Evolutionary conservation across 2,113 vertebrate species (phyloP).

Genomic region (Gavialis gangeticus): DNA sequence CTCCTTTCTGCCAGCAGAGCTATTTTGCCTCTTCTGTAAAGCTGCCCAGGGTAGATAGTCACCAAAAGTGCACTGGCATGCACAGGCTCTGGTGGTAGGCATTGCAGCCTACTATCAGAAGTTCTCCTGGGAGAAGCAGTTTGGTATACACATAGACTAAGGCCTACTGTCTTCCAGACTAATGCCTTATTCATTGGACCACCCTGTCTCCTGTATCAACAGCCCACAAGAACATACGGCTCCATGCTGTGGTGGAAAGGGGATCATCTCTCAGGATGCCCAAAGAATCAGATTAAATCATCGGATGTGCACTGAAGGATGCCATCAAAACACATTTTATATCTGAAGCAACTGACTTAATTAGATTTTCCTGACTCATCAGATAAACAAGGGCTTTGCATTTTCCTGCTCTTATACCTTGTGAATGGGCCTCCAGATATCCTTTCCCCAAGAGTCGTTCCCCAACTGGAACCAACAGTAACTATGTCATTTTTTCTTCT

Average conservation of each 20-base stretch:
- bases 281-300: background rate
- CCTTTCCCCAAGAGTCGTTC: constrained; percentile 40
- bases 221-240: background rate
- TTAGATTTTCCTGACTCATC: constrained; percentile 59
- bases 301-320: constrained; percentile 14
- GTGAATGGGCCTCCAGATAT: constrained; percentile 34
- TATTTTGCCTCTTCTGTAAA: no score
- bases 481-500: background rate
- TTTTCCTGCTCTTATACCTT: constrained; percentile 23
- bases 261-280: background rate
- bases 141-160: background rate
- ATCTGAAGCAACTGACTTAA: constrained; percentile 38
- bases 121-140: no score
- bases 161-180: background rate
- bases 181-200: accelerated
- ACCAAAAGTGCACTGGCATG: no score
- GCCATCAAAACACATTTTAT: constrained; percentile 25
- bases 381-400: background rate
- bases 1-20: no score
- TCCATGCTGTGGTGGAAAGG: accelerated
- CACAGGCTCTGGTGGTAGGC: no score
- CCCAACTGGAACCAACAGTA: constrained; percentile 21
- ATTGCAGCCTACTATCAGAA: no score
- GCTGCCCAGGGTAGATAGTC: no score
- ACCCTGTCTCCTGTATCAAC: background rate